Evolutionary conservation across 2,888 invertebrate species (phyloP).

Genomic region (Drosophila aldrichi): DNA sequence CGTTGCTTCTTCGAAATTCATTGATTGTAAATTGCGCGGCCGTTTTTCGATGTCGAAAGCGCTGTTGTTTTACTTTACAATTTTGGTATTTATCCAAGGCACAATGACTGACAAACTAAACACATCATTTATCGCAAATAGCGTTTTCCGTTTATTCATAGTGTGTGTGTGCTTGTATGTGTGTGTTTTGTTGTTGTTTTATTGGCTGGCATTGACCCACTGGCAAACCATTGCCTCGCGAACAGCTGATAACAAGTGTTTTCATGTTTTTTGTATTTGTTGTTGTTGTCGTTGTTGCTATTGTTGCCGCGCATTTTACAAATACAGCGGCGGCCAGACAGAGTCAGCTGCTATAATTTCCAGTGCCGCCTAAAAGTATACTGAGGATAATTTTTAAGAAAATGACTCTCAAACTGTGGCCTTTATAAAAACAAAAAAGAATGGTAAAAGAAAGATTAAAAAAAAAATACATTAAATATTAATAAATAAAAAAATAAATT

Average conservation of each 20-base stretch:
- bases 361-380: slow-evolving; percentile 59
- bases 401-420: background rate
- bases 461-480: background rate
- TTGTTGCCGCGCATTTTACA: slow-evolving; percentile 10
- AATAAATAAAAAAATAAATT: too few relatives aligned
- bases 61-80: background rate
- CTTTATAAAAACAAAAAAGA: background rate
- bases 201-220: slow-evolving; percentile 70
- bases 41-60: slow-evolving; percentile 55
- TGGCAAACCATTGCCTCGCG: slow-evolving; percentile 40
- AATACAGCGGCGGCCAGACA: background rate
- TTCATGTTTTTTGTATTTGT: slow-evolving; percentile 5
- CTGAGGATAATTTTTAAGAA: slow-evolving; percentile 1
- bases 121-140: slow-evolving; percentile 39
- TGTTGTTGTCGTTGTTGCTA: slow-evolving; percentile 22
- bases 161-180: background rate
- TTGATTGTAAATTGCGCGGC: slow-evolving; percentile 55
- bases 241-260: slow-evolving; percentile 59
- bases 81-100: slow-evolving; percentile 39
- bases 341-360: slow-evolving; percentile 7
- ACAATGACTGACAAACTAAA: slow-evolving; percentile 58
- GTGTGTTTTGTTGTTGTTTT: slow-evolving; percentile 22
- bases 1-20: slow-evolving; percentile 53
- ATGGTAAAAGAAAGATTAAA: background rate
- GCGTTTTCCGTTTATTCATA: slow-evolving; percentile 30